phyloP scores from a whole-genome alignment of 2,797 vertebrate species.

The Micromesistius poutassou region DNA sequence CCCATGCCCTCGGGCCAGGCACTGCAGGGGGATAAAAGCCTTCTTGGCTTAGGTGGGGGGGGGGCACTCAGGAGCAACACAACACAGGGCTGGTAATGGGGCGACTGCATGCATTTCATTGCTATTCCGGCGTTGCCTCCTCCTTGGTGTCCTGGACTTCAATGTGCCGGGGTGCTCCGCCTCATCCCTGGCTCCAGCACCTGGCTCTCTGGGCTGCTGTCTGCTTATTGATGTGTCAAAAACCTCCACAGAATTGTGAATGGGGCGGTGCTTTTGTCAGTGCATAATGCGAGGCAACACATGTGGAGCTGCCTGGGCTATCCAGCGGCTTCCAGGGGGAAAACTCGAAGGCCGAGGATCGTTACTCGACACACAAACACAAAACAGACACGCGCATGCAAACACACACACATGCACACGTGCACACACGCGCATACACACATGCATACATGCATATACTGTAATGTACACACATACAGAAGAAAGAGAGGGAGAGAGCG shows the following conservation, averaged over 20 bases:
- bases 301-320: slow-evolving; percentile 33
- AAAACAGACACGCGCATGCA: slow-evolving; percentile 17
- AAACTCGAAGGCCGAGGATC: slow-evolving; percentile 38
- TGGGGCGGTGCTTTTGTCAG: slow-evolving; percentile 15
- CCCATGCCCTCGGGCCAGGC: slow-evolving; percentile 64
- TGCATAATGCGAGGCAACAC: slow-evolving; percentile 20
- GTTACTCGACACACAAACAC: slow-evolving; percentile 46
- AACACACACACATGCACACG: background rate
- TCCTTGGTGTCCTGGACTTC: background rate
- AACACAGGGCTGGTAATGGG: slow-evolving; percentile 1
- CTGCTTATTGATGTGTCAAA: slow-evolving; percentile 12
- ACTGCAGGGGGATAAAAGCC: slow-evolving; percentile 60
- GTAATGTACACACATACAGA: background rate
- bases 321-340: slow-evolving; percentile 20
- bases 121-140: slow-evolving; percentile 44
- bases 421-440: background rate
- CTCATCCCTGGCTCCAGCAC: slow-evolving; percentile 18
- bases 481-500: background rate
- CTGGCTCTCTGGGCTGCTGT: slow-evolving; percentile 14
- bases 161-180: slow-evolving; percentile 14
- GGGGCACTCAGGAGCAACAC: background rate
- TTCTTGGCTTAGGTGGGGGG: slow-evolving; percentile 43
- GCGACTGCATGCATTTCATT: slow-evolving; percentile 67
- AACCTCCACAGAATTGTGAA: slow-evolving; percentile 30
- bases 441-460: background rate